Evolutionary conservation across 2,888 invertebrate genomes (phyloP), one percentile per base, ranked within the genome.

Genomic region (Patella pellucida): DNA sequence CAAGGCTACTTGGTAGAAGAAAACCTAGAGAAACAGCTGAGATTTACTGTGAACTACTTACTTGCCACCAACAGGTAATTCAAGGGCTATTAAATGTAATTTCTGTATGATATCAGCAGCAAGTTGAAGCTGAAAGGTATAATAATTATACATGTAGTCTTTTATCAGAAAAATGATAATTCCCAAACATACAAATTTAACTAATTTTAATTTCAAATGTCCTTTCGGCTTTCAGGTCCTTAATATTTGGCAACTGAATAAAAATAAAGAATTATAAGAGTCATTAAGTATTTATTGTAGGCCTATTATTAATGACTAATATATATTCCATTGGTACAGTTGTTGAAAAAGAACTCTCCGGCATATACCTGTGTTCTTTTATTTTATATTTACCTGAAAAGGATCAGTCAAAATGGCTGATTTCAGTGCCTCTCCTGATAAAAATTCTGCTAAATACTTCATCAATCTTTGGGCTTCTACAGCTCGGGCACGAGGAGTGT

Each of bases 41-140:
- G 15, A 16, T 54, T 54, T 15, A 16, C 4, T 23, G 23, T 62
- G 19, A 16, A 62, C 4, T 68, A 52, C 80, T 89, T 91, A 94
- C 93, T 96, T 96, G 78, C 95, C 95, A 0, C 95, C 95, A 0
- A 94, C 93, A 0, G 97, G 97, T 68, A 98, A 92, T 92, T 99
- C 99, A 92, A 98, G 97, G 0, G 98, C 95, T 83, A 99, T 97
- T 27, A 97, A 94, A 90, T 97, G 95, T 1, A 99, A 92, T 90
- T 99, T 99, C 91, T 99, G 97, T 84, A 99, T 98, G 5, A 99
- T 95, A 92, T 99, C 98, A 14, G 99, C 99, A 27, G 98, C 97
- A 92, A 98, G 96, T 89, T 96, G 95, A 56, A 99, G 92, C 95
- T 96, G 88, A 31, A 75, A 76, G 31, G 69, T 31, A 76, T 79